Evolutionary conservation across 2,797 vertebrate genomes (phyloP).

Genomic region (Netta rufina): DNA sequence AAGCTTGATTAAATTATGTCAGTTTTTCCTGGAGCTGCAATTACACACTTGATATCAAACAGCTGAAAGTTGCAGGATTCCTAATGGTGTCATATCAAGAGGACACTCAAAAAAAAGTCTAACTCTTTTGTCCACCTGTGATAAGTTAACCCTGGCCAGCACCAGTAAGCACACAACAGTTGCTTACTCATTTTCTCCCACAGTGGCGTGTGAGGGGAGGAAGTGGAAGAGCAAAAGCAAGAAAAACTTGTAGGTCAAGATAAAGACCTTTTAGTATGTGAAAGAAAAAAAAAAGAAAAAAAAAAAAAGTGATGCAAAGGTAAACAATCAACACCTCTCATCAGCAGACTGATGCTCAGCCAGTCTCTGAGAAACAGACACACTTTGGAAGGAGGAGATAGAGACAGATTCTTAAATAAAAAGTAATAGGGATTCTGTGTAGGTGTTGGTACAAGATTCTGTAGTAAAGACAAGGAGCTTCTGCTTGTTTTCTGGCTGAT

Average conservation of each 20-base stretch:
- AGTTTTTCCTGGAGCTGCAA: background rate
- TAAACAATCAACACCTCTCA: conserved; percentile 17
- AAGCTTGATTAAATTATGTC: background rate
- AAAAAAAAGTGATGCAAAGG: background rate
- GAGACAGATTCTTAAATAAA: background rate
- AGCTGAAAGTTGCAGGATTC: background rate
- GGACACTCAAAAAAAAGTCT: background rate
- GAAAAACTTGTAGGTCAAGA: background rate
- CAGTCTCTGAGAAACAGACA: background rate
- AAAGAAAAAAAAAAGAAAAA: background rate
- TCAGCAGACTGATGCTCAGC: background rate
- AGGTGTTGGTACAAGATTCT: background rate
- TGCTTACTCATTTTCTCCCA: accelerated
- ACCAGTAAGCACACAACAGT: background rate
- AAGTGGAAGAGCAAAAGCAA: background rate
- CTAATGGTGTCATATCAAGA: background rate
- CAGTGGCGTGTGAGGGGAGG: accelerated
- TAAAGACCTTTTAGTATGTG: background rate
- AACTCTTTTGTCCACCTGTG: background rate
- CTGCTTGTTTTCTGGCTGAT: background rate
- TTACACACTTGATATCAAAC: background rate
- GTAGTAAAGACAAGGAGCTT: background rate
- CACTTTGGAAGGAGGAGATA: background rate
- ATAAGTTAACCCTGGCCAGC: background rate
- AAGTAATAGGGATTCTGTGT: background rate